Conservation (phyloP, 2,797 vertebrate genomes). For the Catostomus latipinnis region DNA sequence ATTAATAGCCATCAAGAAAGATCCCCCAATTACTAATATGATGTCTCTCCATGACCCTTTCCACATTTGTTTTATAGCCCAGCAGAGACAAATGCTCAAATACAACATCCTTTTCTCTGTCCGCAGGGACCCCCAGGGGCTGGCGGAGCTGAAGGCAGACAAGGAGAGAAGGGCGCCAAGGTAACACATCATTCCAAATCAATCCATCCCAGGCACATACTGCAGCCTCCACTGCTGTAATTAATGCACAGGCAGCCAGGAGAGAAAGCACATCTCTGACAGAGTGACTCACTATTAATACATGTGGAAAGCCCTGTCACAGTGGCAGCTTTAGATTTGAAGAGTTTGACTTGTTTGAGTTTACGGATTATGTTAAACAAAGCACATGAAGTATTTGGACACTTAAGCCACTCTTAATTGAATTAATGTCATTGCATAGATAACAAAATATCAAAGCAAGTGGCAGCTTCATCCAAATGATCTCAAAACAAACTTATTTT, state of each 20-base stretch:
- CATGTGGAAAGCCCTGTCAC: conserved; percentile 6
- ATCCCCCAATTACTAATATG: conserved; percentile 17
- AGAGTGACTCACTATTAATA: conserved; percentile 18
- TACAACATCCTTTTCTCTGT: conserved; percentile 53
- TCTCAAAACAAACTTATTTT: too few species aligned
- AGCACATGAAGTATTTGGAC: not conserved
- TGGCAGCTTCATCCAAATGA: too few species aligned
- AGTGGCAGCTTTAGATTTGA: conserved; percentile 4
- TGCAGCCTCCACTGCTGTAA: conserved; percentile 17
- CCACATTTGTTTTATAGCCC: conserved; percentile 36
- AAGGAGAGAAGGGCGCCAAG: conserved; percentile 98
- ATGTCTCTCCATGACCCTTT: conserved; percentile 37
- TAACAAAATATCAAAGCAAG: too few species aligned
- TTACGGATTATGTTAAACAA: not conserved
- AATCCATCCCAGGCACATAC: conserved; percentile 26
- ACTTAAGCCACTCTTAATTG: too few species aligned
- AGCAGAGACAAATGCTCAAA: conserved; percentile 23
- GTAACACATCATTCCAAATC: conserved; percentile 73
- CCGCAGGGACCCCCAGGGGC: conserved; percentile 90
- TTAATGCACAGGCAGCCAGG: conserved; percentile 24
- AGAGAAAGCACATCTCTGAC: conserved; percentile 28
- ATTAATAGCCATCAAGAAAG: conserved; percentile 12
- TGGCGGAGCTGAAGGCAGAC: conserved; percentile 91
- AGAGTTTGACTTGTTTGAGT: not conserved
- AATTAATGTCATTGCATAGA: too few species aligned